phyloP scores from a whole-genome alignment of 2,888 invertebrate genomes.

The Mesorhabditis spiculigera region DNA sequence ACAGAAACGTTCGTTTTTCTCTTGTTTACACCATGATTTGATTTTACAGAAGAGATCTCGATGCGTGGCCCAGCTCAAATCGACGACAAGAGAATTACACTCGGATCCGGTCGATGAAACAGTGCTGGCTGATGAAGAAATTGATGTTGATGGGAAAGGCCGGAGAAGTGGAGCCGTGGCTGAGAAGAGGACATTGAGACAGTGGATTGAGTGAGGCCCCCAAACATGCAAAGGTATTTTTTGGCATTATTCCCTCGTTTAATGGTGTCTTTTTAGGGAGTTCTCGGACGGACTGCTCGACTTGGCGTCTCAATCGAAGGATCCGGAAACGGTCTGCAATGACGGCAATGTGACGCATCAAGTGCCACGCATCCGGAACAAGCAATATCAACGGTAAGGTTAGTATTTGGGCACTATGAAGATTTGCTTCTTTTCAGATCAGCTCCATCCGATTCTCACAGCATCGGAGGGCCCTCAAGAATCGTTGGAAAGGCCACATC shows the following conservation, averaged over 20 bases:
- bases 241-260: neutral
- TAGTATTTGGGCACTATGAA: slow-evolving; percentile 35
- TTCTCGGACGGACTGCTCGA: slow-evolving; percentile 43
- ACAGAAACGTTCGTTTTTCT: slow-evolving; percentile 72
- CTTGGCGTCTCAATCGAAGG: slow-evolving; percentile 46
- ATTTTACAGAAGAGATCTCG: slow-evolving; percentile 70
- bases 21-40: slow-evolving; percentile 75
- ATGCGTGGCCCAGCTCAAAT: slow-evolving; percentile 77
- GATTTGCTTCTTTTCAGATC: slow-evolving; percentile 42
- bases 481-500: neutral
- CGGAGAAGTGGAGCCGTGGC: slow-evolving; percentile 96
- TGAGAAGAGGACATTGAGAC: slow-evolving; percentile 79
- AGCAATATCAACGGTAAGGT: slow-evolving; percentile 54
- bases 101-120: slow-evolving; percentile 99
- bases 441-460: neutral
- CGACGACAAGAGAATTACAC: slow-evolving; percentile 72
- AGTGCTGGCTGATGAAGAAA: slow-evolving; percentile 95
- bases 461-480: neutral
- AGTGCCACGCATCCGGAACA: slow-evolving; percentile 61
- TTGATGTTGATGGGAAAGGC: slow-evolving; percentile 67
- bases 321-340: slow-evolving; percentile 25
- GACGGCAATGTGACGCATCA: slow-evolving; percentile 30
- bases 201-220: slow-evolving; percentile 89
- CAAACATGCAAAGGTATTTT: slow-evolving; percentile 58
- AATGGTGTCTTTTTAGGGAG: slow-evolving; percentile 21